Evolutionary conservation across 2,113 vertebrate species (phyloP).

Genomic region (Colistium nudipinnis): DNA sequence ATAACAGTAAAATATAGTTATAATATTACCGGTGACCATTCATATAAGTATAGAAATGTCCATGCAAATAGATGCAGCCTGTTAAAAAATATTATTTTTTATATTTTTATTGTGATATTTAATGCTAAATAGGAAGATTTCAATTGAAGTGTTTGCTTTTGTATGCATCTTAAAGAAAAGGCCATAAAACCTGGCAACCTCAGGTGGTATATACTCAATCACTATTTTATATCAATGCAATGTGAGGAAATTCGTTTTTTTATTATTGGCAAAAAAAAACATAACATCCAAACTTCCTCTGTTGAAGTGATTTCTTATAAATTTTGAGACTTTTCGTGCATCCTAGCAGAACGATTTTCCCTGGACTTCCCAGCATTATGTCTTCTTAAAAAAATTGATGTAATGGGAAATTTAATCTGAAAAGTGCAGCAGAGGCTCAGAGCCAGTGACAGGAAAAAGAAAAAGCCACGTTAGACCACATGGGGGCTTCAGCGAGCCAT

Average conservation of each 20-base stretch:
- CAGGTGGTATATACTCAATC: not conserved
- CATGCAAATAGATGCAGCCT: too few relatives aligned
- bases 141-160: too few relatives aligned
- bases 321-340: not conserved
- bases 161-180: too few relatives aligned
- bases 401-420: not conserved
- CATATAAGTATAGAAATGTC: too few relatives aligned
- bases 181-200: not conserved
- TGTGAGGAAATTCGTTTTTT: not conserved
- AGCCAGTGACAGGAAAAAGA: not conserved
- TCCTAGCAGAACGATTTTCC: not conserved
- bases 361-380: not conserved
- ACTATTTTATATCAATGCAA: too few relatives aligned
- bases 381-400: not conserved
- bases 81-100: too few relatives aligned
- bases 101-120: too few relatives aligned
- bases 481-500: conserved; percentile 52
- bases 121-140: too few relatives aligned
- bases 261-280: not conserved
- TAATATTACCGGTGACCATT: too few relatives aligned
- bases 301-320: not conserved
- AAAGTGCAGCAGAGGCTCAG: not conserved
- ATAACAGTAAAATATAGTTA: too few relatives aligned
- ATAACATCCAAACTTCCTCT: too few relatives aligned
- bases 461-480: conserved; percentile 18